Base-by-base conservation (phyloP, 2,888 invertebrate genomes). In the Calameuta pallipes region DNA sequence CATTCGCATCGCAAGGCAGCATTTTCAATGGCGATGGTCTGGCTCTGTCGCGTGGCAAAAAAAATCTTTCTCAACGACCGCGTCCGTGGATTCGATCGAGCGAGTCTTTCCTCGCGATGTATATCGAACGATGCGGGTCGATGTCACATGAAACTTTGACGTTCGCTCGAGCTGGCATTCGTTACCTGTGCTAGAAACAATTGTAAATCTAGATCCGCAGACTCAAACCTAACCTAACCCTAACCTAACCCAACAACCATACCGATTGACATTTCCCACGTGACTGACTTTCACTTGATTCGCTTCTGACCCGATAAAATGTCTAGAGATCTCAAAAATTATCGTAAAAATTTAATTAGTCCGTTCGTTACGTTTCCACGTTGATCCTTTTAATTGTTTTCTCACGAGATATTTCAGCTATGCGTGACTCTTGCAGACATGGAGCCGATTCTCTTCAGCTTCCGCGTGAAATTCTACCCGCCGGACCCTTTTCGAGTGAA, bases 391-490 rank as follows among this genome's bases (percentile, higher is more conserved):
- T 6, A 15, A 41, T 15, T 41, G 41, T 41, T 41, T 15, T 41
- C 41, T 41, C 41, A 41, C 41, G 41, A 1, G 41, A 41, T 15
- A 15, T 4, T 6, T 36, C 1, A 36, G 36, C 12, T 15, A 41
- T 6, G 30, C 70, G 70, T 15, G 30, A 33, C 70, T 70, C 4
- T 92, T 93, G 15, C 93, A 97, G 98, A 98, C 92, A 95, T 98
- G 88, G 96, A 97, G 87, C 97, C 98, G 81, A 96, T 98, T 89
- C 93, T 98, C 80, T 97, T 99, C 91, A 98, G 98, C 92, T 98
- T 99, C 92, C 96, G 99, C 82, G 97, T 99, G 83, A 99, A 99
- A 93, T 99, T 98, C 92, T 99, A 99, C 92, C 99, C 99, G 30
- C 97, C 97, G 79, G 98, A 99, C 92, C 98, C 99, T 30, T 94